phyloP scores from a whole-genome alignment of 2,113 vertebrate species.

The Crotalus tigris region DNA sequence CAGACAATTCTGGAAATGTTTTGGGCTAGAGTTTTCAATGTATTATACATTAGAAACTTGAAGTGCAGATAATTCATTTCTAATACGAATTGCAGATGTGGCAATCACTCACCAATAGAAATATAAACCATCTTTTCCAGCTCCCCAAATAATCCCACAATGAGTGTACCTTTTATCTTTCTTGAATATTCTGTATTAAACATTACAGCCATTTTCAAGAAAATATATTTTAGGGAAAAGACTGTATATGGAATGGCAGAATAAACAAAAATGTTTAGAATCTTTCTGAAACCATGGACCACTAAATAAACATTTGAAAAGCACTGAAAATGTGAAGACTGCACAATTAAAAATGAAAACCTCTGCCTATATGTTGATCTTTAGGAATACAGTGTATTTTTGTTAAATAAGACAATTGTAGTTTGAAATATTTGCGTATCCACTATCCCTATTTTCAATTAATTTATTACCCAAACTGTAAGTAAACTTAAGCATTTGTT shows the following conservation, averaged over 20 bases:
- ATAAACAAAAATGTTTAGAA: neutral
- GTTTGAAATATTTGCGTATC: neutral
- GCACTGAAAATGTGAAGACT: neutral
- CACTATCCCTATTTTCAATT: too few relatives aligned
- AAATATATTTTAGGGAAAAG: neutral
- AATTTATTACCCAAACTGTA: too few relatives aligned
- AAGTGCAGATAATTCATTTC: neutral
- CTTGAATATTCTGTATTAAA: neutral
- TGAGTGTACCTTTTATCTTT: neutral
- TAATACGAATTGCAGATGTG: neutral
- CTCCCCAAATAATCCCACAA: neutral
- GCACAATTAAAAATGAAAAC: neutral
- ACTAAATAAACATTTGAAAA: neutral
- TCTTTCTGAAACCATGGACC: neutral
- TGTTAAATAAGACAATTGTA: neutral
- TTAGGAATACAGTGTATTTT: neutral
- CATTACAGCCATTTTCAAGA: neutral
- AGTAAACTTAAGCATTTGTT: too few relatives aligned
- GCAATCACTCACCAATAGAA: neutral
- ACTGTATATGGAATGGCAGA: neutral
- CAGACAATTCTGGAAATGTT: neutral
- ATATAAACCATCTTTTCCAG: neutral
- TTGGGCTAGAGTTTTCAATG: neutral
- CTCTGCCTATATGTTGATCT: neutral
- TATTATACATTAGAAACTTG: neutral